phyloP scores from a whole-genome alignment of 2,113 vertebrate genomes.

The Oreotrochilus melanogaster region DNA sequence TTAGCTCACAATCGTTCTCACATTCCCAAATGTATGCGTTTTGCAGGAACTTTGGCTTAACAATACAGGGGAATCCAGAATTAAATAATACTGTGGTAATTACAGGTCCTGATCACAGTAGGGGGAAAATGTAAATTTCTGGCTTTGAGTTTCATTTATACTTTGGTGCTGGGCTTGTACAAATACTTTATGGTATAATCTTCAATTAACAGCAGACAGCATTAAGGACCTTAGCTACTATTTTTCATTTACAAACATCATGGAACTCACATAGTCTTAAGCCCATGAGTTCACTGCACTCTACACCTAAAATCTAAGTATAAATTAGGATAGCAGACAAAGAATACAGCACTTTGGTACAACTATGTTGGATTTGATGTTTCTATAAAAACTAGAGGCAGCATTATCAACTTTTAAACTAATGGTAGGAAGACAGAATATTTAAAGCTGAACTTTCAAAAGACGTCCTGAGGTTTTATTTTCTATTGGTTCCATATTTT shows the following conservation, averaged over 20 bases:
- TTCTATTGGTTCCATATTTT: neutral
- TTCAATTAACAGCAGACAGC: neutral
- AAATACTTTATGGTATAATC: neutral
- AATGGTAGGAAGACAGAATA: neutral
- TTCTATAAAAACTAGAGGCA: neutral
- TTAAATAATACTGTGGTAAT: neutral
- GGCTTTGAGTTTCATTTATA: neutral
- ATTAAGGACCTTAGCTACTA: neutral
- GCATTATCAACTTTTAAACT: neutral
- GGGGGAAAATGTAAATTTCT: neutral
- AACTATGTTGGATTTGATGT: neutral
- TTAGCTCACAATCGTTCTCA: neutral
- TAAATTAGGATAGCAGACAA: neutral
- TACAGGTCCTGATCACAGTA: neutral
- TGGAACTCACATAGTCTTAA: neutral
- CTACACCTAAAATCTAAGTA: neutral
- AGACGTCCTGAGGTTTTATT: neutral
- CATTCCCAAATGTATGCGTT: neutral
- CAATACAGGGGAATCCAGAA: neutral
- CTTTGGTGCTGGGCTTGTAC: neutral
- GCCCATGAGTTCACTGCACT: neutral
- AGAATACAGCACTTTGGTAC: neutral
- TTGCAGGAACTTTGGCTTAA: neutral
- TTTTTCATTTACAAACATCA: neutral
- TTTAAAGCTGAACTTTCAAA: neutral